Base-by-base conservation (phyloP, 1,140 invertebrate species). In the Drosophila bifasciata region DNA sequence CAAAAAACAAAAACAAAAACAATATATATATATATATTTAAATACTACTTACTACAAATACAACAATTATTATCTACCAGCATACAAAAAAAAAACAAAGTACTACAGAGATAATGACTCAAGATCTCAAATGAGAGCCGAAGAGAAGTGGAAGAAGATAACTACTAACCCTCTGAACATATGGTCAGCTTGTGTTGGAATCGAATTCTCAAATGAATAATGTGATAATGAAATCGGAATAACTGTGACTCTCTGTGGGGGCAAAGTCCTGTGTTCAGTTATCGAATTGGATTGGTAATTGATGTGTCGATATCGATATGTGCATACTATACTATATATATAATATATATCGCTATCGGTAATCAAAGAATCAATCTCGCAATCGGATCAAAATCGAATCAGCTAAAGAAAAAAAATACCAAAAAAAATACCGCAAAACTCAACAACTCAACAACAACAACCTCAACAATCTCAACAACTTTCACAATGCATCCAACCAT, bases 261-360 rank as follows among this genome's bases (percentile, higher is more conserved):
- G 60, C 67, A 71, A 73, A 63, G 70, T 72, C 69, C 57, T 73
- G 70, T 73, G 70, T 71, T 73, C 70, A 73, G 69, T 73, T 48
- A 40, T 71, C 41, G 67, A 60, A 36, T 71, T 71, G 28, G 67
- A 71, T 68, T 68, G 64, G 64, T 68, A 68, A 68, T 68, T 68
- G 50, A 68, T 67, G 28, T 55, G 28, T 55, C 58, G 32, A 25
- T 55, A 25, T 55, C 39, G 41, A 21, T 46, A 57, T 23, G 15
- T 57, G 13, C 19, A 60, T 19, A n/a, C n/a, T n/a, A n/a, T n/a
- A n/a, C n/a, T n/a, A n/a, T n/a, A n/a, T n/a, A n/a, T n/a, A n/a
- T n/a, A n/a, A n/a, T n/a, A 39, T 17, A 56, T 45, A 57, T 25
- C 13, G 17, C 17, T 64, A 63, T 64, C 62, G 61, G 63, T 21